phyloP scores from a whole-genome alignment of 2,888 invertebrate species.

The Latrodectus elegans region DNA sequence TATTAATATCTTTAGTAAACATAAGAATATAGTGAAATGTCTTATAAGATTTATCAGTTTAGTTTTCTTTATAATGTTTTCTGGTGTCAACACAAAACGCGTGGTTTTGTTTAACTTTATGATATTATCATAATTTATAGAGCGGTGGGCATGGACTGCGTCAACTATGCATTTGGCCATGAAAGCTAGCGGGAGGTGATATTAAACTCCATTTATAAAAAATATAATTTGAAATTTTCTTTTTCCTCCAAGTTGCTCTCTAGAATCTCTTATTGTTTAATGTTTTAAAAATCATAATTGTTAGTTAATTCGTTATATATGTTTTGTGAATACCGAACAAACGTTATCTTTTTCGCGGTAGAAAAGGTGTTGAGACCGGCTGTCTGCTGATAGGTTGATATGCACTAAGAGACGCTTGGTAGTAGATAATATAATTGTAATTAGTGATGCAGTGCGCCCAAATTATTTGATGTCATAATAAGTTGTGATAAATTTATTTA shows the following conservation, averaged over 20 bases:
- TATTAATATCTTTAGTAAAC: conserved; percentile 4
- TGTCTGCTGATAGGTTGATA: conserved; percentile 67
- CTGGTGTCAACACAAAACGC: conserved; percentile 40
- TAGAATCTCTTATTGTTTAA: no score
- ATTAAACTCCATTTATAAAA: conserved; percentile 14
- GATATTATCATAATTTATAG: conserved; percentile 69
- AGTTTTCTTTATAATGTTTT: neutral
- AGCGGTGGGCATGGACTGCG: conserved; percentile 58
- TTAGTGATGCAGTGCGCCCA: conserved; percentile 62
- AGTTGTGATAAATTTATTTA: conserved; percentile 25
- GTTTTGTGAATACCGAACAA: neutral
- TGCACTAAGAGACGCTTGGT: conserved; percentile 51
- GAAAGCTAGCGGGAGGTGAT: conserved; percentile 42
- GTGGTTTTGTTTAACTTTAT: conserved; percentile 56
- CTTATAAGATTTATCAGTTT: neutral
- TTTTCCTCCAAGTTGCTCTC: conserved; percentile 6
- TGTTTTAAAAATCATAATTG: neutral
- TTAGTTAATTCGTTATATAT: neutral
- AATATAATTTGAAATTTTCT: neutral
- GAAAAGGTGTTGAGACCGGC: conserved; percentile 55
- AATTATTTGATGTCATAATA: conserved; percentile 59
- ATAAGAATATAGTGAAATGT: neutral
- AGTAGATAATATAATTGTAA: conserved; percentile 65
- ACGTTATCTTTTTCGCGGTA: neutral
- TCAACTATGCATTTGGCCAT: conserved; percentile 60